Percentiles rank a stretch among this genome's conserved stretches.
Conservation (phyloP, 2,113 vertebrate genomes). For the Rattus rattus region DNA sequence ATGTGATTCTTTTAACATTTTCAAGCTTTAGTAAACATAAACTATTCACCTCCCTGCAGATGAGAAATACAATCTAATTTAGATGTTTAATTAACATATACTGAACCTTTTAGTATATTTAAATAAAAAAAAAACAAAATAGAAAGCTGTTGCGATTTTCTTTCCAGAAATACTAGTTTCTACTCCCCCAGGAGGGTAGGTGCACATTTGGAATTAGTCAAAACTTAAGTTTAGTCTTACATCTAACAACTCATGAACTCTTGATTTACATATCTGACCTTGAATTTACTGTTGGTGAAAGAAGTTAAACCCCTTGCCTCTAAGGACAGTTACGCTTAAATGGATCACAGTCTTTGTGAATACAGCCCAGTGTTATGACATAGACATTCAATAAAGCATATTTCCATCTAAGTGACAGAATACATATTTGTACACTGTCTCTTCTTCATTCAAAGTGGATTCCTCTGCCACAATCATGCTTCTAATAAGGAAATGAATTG, state of each 20-base stretch:
- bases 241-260: background rate
- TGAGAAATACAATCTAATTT: background rate
- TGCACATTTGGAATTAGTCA: background rate
- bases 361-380: background rate
- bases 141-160: background rate
- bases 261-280: conserved; percentile 17
- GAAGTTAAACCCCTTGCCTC: background rate
- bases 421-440: background rate
- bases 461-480: background rate
- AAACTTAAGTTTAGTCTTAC: conserved; percentile 3
- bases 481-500: background rate
- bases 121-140: conserved; percentile 56
- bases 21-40: conserved; percentile 30
- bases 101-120: background rate
- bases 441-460: background rate
- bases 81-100: background rate
- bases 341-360: background rate
- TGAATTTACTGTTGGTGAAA: conserved; percentile 20
- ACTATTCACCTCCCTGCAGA: background rate
- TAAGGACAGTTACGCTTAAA: background rate
- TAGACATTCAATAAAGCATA: background rate
- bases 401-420: background rate
- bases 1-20: conserved; percentile 21
- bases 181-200: background rate
- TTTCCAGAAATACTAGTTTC: background rate